A percentile compares a stretch with the other conserved stretches of the same genome.
These are phyloP conservation scores for Limanda limanda DNA, from an alignment of 2,113 vertebrate species.

Conservation along the genomic window DNA sequence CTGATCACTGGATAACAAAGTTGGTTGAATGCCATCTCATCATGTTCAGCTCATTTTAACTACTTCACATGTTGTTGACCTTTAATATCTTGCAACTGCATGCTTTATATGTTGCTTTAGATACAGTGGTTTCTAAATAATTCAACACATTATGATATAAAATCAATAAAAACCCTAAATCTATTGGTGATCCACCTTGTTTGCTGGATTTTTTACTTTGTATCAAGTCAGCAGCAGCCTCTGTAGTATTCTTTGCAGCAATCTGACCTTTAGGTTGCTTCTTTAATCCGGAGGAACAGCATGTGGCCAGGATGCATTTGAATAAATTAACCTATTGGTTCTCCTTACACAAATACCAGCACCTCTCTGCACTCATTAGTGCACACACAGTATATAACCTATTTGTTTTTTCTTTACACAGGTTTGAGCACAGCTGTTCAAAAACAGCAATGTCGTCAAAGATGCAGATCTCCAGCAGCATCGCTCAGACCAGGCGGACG, in stretches of 20 bases:
- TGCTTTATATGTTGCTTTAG: too few species aligned
- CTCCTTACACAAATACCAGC: not conserved
- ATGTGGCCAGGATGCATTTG: not conserved
- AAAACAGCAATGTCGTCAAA: slow-evolving; percentile 88
- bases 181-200: too few species aligned
- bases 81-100: too few species aligned
- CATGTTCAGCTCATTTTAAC: too few species aligned
- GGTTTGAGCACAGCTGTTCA: slow-evolving; percentile 54
- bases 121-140: too few species aligned
- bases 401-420: slow-evolving; percentile 5
- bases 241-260: slow-evolving; percentile 15
- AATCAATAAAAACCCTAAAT: too few species aligned
- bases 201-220: too few species aligned
- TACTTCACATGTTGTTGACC: too few species aligned
- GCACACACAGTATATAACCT: not conserved
- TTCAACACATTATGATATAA: too few species aligned
- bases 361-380: slow-evolving; percentile 16
- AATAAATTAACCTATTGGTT: slow-evolving; percentile 17
- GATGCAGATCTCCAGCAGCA: slow-evolving; percentile 87
- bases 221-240: not conserved
- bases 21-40: too few species aligned
- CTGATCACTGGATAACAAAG: too few species aligned
- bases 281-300: not conserved
- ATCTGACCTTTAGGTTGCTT: not conserved
- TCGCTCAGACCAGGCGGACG: slow-evolving; percentile 87